Evolutionary conservation across 2,113 vertebrate genomes (phyloP).

Genomic region (Chaetorhynchus papuensis): DNA sequence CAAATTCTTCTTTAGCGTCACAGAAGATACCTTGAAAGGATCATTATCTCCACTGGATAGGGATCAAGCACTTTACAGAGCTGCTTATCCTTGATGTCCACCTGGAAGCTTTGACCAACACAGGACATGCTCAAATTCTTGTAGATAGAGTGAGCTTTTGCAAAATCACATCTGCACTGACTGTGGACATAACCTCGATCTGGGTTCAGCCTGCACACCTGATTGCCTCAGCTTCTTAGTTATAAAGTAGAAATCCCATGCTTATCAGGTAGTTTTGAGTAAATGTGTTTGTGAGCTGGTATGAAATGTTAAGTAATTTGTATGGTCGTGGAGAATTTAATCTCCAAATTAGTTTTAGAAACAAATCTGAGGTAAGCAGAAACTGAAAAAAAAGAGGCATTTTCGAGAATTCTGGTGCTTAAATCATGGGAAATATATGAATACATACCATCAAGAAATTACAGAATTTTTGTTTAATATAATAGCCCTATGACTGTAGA

Average conservation of each 20-base stretch:
- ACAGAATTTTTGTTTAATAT: not conserved
- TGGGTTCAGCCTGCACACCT: not conserved
- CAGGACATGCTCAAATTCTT: not conserved
- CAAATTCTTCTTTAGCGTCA: not conserved
- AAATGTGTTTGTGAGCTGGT: not conserved
- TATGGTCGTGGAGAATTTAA: not conserved
- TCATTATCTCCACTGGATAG: not conserved
- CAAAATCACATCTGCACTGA: not conserved
- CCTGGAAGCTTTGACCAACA: not conserved
- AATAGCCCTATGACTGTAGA: not conserved
- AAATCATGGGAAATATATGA: not conserved
- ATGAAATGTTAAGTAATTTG: not conserved
- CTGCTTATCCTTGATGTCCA: not conserved
- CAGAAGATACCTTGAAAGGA: not conserved
- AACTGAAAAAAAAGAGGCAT: not conserved
- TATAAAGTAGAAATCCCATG: not conserved
- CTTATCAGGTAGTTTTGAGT: not conserved
- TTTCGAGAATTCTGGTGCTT: not conserved
- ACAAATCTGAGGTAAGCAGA: not conserved
- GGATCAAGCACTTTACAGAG: not conserved
- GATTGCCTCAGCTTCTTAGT: not conserved
- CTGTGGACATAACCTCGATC: not conserved
- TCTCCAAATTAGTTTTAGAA: not conserved
- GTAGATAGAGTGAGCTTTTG: not conserved
- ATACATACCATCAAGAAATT: not conserved